Percentiles rank a stretch among this genome's conserved stretches.
Conservation (phyloP, 2,888 invertebrate species). For the Endotricha flammealis region DNA sequence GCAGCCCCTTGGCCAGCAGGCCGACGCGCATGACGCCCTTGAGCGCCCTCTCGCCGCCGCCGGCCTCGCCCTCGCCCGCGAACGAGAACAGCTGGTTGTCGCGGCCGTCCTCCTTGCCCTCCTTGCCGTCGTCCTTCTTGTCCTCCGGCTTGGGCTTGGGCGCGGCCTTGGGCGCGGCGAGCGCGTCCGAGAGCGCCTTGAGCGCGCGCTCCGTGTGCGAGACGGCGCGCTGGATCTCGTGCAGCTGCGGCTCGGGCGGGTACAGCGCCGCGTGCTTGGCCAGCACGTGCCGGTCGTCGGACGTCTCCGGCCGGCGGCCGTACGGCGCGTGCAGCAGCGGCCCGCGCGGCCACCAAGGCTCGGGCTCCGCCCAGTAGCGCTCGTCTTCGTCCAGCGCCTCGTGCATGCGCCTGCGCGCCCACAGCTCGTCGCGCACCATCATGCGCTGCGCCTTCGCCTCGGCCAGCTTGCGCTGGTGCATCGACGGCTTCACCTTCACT, state of each 20-base stretch:
- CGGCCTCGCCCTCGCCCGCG: constrained; percentile 33
- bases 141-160: constrained; percentile 64
- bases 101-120: constrained; percentile 36
- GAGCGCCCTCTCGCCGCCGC: constrained; percentile 81
- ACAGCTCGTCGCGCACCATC: constrained; percentile 82
- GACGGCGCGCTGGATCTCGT: constrained; percentile 93
- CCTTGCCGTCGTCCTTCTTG: constrained; percentile 87
- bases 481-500: constrained; percentile 96
- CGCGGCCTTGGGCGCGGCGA: constrained; percentile 77
- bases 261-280: constrained; percentile 96
- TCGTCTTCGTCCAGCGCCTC: constrained; percentile 87
- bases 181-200: constrained; percentile 94
- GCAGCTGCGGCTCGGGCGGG: constrained; percentile 93
- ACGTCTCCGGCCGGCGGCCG: constrained; percentile 92
- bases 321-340: constrained; percentile 61
- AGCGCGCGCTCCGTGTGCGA: constrained; percentile 95
- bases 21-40: constrained; percentile 99
- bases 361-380: constrained; percentile 92
- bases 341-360: constrained; percentile 75
- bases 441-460: constrained; percentile 90
- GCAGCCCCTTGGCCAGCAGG: constrained; percentile 84
- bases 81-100: constrained; percentile 4
- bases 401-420: constrained; percentile 82
- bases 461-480: constrained; percentile 88
- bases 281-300: constrained; percentile 96